Evolutionary conservation across 2,888 invertebrate species (phyloP).

Genomic region (Lacanobia wlatinum): DNA sequence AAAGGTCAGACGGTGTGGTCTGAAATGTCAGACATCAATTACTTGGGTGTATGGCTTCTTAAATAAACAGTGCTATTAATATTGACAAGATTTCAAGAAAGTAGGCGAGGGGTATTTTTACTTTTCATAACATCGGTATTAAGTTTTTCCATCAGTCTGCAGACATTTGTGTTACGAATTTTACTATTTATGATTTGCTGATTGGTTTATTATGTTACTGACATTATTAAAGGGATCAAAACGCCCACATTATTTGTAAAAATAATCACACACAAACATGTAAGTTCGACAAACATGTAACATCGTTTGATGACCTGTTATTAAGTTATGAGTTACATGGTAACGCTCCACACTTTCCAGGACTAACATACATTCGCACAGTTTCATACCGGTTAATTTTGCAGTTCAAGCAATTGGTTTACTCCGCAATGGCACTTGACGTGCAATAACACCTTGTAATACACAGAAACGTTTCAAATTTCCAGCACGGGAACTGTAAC

Average conservation of each 20-base stretch:
- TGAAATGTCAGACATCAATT: slow-evolving; percentile 18
- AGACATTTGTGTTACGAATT: not conserved
- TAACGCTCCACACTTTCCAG: not conserved
- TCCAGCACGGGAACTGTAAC: not conserved
- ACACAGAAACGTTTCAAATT: not conserved
- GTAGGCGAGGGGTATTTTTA: not conserved
- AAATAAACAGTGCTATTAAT: slow-evolving; percentile 1
- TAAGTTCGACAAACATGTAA: no score
- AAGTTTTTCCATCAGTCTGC: not conserved
- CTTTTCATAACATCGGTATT: not conserved
- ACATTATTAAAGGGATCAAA: no score
- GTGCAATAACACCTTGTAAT: not conserved
- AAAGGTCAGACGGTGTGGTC: slow-evolving; percentile 10
- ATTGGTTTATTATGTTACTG: not conserved
- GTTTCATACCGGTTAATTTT: not conserved
- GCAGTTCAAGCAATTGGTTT: not conserved
- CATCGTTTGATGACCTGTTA: not conserved
- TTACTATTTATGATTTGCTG: not conserved
- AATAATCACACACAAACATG: not conserved
- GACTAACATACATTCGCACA: not conserved
- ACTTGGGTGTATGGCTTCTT: not conserved
- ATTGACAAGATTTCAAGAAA: not conserved
- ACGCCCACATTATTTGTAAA: not conserved
- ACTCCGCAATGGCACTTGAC: not conserved
- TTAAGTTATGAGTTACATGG: slow-evolving; percentile 6